phyloP scores from a whole-genome alignment of 2,113 vertebrate species.

The Poeciliopsis prolifica region DNA sequence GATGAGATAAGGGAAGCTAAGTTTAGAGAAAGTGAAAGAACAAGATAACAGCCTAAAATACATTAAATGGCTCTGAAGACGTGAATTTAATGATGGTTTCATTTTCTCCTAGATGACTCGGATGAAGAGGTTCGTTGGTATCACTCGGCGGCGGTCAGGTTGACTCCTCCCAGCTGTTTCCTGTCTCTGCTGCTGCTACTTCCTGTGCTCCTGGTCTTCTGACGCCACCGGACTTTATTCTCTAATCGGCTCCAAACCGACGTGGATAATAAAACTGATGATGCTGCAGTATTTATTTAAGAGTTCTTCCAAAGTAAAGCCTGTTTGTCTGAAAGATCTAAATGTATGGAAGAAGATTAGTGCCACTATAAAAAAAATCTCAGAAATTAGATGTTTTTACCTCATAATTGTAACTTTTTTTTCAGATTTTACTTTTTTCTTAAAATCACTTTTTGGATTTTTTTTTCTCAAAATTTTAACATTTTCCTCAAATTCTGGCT shows the following conservation, averaged over 20 bases:
- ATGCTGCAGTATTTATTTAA: neutral
- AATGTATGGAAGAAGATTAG: neutral
- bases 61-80: neutral
- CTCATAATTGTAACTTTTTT: too few species aligned
- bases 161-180: neutral
- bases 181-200: slow-evolving; percentile 17
- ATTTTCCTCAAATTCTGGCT: too few species aligned
- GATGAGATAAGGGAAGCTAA: neutral
- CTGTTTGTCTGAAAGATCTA: neutral
- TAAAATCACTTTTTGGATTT: too few species aligned
- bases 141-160: slow-evolving; percentile 25
- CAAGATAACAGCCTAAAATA: neutral
- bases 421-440: too few species aligned
- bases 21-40: slow-evolving; percentile 2
- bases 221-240: neutral
- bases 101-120: slow-evolving; percentile 41
- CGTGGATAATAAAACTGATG: neutral
- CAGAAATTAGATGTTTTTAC: too few species aligned
- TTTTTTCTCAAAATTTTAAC: too few species aligned
- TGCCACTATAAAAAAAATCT: too few species aligned
- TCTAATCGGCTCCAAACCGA: neutral
- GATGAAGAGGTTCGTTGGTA: slow-evolving; percentile 62
- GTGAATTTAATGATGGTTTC: neutral
- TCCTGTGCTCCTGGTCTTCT: slow-evolving; percentile 18
- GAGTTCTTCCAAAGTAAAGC: too few species aligned